Percentiles rank a stretch among this genome's conserved stretches.
These are phyloP conservation scores for Dascyllus trimaculatus DNA, from an alignment of 2,113 vertebrate genomes.

Conservation along the genomic window DNA sequence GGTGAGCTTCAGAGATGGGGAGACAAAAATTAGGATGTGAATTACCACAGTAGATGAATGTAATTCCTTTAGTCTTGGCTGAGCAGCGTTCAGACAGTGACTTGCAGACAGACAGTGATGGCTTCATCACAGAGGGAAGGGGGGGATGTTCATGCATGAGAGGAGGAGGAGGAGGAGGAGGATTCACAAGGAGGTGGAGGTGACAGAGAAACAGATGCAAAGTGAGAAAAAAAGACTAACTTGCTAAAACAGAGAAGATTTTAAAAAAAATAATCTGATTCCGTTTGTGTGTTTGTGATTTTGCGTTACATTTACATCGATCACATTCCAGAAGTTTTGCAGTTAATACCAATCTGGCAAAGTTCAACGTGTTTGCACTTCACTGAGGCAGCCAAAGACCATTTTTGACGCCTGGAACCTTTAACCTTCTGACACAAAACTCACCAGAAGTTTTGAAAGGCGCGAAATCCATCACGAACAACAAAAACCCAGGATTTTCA, in stretches of 20 bases:
- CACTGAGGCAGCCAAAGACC: too few relatives aligned
- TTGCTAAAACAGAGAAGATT: constrained; percentile 33
- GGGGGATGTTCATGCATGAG: constrained; percentile 21
- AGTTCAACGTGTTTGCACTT: too few relatives aligned
- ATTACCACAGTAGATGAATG: constrained; percentile 70
- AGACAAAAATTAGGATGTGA: constrained; percentile 58
- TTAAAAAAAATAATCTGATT: neutral
- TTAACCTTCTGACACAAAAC: too few relatives aligned
- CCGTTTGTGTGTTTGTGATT: constrained; percentile 9
- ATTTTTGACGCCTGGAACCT: too few relatives aligned
- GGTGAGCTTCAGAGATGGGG: constrained; percentile 37
- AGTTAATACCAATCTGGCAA: too few relatives aligned
- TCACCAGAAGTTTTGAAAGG: too few relatives aligned
- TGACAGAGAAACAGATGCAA: constrained; percentile 52
- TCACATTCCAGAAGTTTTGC: neutral
- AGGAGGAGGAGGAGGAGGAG: constrained; percentile 22
- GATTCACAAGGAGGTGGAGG: constrained; percentile 44
- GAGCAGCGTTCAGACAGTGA: constrained; percentile 63
- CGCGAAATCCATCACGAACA: too few relatives aligned
- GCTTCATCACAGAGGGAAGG: constrained; percentile 62
- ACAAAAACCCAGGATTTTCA: too few relatives aligned
- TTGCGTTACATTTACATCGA: neutral
- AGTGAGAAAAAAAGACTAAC: constrained; percentile 35
- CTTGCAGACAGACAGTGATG: constrained; percentile 60
- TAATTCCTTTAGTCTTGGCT: constrained; percentile 65